These are phyloP conservation scores for Eidolon helvum DNA, from an alignment of 2,113 vertebrate species.

Conservation along the genomic window DNA sequence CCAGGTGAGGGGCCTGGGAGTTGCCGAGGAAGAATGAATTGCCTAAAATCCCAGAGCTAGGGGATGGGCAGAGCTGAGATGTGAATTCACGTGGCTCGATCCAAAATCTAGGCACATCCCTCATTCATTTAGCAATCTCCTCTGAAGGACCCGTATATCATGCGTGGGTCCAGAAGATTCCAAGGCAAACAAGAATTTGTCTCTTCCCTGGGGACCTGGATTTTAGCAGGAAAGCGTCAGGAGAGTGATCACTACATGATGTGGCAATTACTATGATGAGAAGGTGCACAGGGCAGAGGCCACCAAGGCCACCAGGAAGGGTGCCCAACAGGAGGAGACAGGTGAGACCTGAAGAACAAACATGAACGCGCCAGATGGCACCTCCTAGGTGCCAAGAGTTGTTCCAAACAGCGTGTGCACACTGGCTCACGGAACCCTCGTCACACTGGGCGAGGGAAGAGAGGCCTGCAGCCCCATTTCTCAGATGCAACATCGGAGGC, in stretches of 20 bases:
- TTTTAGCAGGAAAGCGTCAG: rapidly evolving
- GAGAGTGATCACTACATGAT: neutral
- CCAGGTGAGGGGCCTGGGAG: neutral
- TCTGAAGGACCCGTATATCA: rapidly evolving
- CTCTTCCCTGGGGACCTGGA: neutral
- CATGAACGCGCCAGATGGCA: neutral
- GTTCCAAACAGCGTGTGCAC: rapidly evolving
- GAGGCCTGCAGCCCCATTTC: neutral
- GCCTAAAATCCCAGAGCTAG: neutral
- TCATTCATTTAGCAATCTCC: neutral
- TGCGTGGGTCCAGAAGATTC: neutral
- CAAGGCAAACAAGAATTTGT: neutral
- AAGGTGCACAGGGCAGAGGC: neutral
- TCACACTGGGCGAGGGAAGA: rapidly evolving
- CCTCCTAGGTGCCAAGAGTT: neutral
- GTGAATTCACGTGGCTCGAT: neutral
- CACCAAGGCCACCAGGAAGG: neutral
- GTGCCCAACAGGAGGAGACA: neutral
- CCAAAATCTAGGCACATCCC: rapidly evolving
- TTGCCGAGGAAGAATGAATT: neutral
- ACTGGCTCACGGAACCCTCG: neutral
- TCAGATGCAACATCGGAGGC: neutral
- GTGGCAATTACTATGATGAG: neutral
- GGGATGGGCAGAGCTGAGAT: neutral
- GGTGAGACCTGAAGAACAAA: neutral